Evolutionary conservation across 2,888 invertebrate species (phyloP).

Genomic region (Lycia hirtaria): DNA sequence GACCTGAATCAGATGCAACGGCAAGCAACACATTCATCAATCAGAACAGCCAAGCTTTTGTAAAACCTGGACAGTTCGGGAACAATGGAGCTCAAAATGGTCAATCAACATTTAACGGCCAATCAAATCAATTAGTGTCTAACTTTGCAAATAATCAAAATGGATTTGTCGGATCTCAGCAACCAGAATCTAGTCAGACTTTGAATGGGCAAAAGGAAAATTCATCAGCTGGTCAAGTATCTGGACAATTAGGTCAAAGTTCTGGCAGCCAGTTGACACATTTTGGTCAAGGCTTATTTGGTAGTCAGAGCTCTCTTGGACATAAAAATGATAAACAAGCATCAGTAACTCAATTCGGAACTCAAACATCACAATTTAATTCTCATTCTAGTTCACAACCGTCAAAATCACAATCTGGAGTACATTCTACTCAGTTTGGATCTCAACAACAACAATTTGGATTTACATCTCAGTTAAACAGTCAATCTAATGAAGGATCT

Average conservation of each 20-base stretch:
- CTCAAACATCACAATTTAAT: slow-evolving; percentile 12
- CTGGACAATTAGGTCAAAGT: slow-evolving; percentile 10
- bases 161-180: slow-evolving; percentile 17
- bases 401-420: slow-evolving; percentile 9
- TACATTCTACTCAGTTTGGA: slow-evolving; percentile 11
- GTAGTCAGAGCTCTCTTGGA: slow-evolving; percentile 23
- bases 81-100: slow-evolving; percentile 8
- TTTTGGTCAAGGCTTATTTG: slow-evolving; percentile 14
- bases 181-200: slow-evolving; percentile 26
- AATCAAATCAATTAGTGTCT: slow-evolving; percentile 6
- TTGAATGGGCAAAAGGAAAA: slow-evolving; percentile 17
- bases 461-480: slow-evolving; percentile 4
- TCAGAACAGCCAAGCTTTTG: slow-evolving; percentile 58
- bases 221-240: slow-evolving; percentile 1
- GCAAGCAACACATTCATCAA: slow-evolving; percentile 59
- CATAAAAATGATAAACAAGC: slow-evolving; percentile 18
- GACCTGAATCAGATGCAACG: slow-evolving; percentile 54
- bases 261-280: slow-evolving; percentile 19
- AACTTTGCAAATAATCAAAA: slow-evolving; percentile 17
- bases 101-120: slow-evolving; percentile 9
- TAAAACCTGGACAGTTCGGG: slow-evolving; percentile 39
- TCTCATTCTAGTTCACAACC: slow-evolving; percentile 23
- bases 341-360: slow-evolving; percentile 22
- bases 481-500: slow-evolving; percentile 19
- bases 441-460: slow-evolving; percentile 18